Evolutionary conservation across 2,888 invertebrate genomes (phyloP), one percentile per base, ranked within the genome.

Genomic region (Brachylomia viminalis): DNA sequence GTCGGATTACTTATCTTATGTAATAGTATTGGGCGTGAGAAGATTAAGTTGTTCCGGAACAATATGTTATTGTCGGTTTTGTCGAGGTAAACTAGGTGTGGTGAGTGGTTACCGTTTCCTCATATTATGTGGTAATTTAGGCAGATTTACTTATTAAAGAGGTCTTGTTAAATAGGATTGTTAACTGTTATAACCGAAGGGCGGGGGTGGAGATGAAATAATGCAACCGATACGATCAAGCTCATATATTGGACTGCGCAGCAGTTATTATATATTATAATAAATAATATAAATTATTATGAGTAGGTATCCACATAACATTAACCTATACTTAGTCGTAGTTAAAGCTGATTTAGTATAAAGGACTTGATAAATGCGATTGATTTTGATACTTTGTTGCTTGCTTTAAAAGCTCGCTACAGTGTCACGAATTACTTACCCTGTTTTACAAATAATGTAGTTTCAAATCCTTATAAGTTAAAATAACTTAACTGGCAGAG

Each of bases 1-100:
- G 67, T 58, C 20, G 78, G 80, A 79, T 86, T 84, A 88, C 62
- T 62, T 62, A 56, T 72, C 69, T 81, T 87, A 86, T 87, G 80
- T 78, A 78, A 75, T 68, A 69, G 52, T 73, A 74, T 81, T 72
- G 71, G 67, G 73, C 71, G 77, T 56, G 56, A 65, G 71, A 47
- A 38, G 33, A 72, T 75, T 75, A 45, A 73, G 38, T 38, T 73
- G 56, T 76, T 73, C 45, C 23, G 27, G 38, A 52, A 23, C 45
- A 64, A 33, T 33, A 72, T 69, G 64, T 68, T 76, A 56, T n/a
- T 54, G 45, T 75, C 69, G 17, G 17, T 49, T 74, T 68, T 65
- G 52, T 52, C n/a, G 72, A 67, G 20, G 65, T 68, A 45, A 67
- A 68, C 49, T 5, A 42, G 33, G 45, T 30, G n/a, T n/a, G 10